Conservation (phyloP, 2,113 vertebrate species). For the Dipodomys merriami region DNA sequence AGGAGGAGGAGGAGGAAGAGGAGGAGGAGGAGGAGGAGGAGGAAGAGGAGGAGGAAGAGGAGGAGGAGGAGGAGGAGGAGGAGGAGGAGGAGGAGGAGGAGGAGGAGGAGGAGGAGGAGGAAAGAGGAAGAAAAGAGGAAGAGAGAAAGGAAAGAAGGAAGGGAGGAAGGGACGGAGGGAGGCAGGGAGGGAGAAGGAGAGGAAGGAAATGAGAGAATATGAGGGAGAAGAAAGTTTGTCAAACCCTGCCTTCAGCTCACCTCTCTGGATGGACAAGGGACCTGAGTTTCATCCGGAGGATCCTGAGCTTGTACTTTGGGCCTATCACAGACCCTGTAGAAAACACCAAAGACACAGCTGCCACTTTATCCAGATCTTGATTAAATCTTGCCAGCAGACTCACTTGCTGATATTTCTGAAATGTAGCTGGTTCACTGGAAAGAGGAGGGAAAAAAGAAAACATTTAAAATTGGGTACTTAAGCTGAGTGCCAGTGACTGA, state of each 20-base stretch:
- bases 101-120: not conserved
- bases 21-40: not conserved
- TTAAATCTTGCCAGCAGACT: conserved; percentile 92
- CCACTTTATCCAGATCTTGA: conserved; percentile 89
- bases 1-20: not conserved
- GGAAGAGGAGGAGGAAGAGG: not conserved
- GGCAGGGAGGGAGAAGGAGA: too few species aligned
- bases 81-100: not conserved
- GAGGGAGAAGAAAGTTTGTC: not conserved
- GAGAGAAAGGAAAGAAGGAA: not conserved
- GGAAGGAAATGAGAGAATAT: not conserved
- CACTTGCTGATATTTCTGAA: conserved; percentile 92
- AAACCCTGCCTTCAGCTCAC: conserved; percentile 81
- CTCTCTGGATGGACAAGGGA: conserved; percentile 89
- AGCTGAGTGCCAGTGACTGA: too few species aligned
- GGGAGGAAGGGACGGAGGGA: not conserved
- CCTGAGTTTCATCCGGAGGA: conserved; percentile 90
- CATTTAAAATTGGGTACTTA: not conserved
- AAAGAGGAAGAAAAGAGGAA: too few species aligned
- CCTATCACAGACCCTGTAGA: conserved; percentile 90
- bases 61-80: too few species aligned
- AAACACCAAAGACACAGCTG: conserved; percentile 91
- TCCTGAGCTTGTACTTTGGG: conserved; percentile 92
- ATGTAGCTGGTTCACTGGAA: conserved; percentile 88
- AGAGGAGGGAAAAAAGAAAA: not conserved